These are phyloP conservation scores for Clusia tigrina DNA, from an alignment of 2,888 invertebrate species.

Conservation along the genomic window DNA sequence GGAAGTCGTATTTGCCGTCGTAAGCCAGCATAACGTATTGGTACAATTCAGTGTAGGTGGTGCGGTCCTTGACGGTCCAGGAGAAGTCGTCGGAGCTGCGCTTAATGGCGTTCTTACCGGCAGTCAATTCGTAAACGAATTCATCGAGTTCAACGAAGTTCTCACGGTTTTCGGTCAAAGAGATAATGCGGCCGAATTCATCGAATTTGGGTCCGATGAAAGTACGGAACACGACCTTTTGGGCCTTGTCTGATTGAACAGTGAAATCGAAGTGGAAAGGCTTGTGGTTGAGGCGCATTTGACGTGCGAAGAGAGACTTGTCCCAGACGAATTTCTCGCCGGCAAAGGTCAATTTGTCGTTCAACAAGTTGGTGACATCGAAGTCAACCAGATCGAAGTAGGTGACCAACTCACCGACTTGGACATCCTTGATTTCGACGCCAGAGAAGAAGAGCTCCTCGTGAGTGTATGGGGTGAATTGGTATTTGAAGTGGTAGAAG, in stretches of 20 bases:
- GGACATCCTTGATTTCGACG: constrained; percentile 71
- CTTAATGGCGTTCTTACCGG: constrained; percentile 64
- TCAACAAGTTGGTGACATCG: constrained; percentile 66
- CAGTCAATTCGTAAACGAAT: constrained; percentile 69
- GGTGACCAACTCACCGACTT: constrained; percentile 73
- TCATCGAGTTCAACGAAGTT: constrained; percentile 74
- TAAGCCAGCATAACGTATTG: constrained; percentile 65
- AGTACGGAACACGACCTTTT: constrained; percentile 70
- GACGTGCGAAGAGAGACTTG: constrained; percentile 67
- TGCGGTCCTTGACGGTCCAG: constrained; percentile 69
- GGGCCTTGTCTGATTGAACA: constrained; percentile 69
- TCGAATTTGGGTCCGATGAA: constrained; percentile 78
- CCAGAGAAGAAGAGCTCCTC: constrained; percentile 71
- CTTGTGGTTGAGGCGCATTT: constrained; percentile 76
- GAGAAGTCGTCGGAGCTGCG: constrained; percentile 53
- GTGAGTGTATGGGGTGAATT: constrained; percentile 70
- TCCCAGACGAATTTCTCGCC: constrained; percentile 63
- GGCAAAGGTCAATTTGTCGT: constrained; percentile 55
- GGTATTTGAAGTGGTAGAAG: constrained; percentile 70
- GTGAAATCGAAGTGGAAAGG: constrained; percentile 71
- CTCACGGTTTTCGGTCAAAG: constrained; percentile 69
- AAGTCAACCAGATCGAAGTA: constrained; percentile 74
- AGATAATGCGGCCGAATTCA: constrained; percentile 64
- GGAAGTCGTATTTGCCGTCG: constrained; percentile 64
- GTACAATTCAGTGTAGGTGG: constrained; percentile 63